Evolutionary conservation across 2,888 invertebrate genomes (phyloP), one percentile per base, ranked within the genome.

Genomic region (Petrolisthes cinctipes): DNA sequence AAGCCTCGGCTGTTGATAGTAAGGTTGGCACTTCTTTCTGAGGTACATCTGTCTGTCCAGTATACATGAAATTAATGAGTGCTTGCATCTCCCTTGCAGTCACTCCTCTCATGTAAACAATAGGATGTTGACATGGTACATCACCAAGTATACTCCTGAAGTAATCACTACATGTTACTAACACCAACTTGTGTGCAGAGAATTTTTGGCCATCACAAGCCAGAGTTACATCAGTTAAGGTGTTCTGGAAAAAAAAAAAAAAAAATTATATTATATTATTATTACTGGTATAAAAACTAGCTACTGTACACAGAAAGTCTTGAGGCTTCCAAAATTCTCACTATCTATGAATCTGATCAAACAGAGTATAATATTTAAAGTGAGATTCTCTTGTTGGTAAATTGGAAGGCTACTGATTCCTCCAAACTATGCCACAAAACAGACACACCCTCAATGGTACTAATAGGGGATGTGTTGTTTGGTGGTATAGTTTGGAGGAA

Each of bases 201-300:
- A 90, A 90, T 75, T 89, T 89, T 54, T 88, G 83, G 14, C 90
- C 90, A 86, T 90, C 90, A 83, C 90, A 90, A 5, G 90, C 90
- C 9, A 90, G 84, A 5, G 90, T 90, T 14, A 89, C 85, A 71
- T 90, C 90, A 2, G 90, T 90, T 56, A 90, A 61, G 23, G 88
- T 89, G 56, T 90, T 90, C 90, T 90, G 90, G 51, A 88, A 88
- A 14, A n/a, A 82, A 83, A 57, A 80, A 37, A 37, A 37, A 37
- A 0, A 37, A 37, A 1, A 37, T 37, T 37, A 37, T n/a, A n/a
- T n/a, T n/a, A n/a, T n/a, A n/a, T n/a, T n/a, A n/a, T n/a, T n/a
- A n/a, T n/a, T n/a, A n/a, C n/a, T n/a, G n/a, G n/a, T n/a, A n/a
- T n/a, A n/a, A n/a, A n/a, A n/a, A n/a, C n/a, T n/a, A n/a, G n/a